Conservation (phyloP, 2,797 vertebrate genomes). For the Argya squamiceps region DNA sequence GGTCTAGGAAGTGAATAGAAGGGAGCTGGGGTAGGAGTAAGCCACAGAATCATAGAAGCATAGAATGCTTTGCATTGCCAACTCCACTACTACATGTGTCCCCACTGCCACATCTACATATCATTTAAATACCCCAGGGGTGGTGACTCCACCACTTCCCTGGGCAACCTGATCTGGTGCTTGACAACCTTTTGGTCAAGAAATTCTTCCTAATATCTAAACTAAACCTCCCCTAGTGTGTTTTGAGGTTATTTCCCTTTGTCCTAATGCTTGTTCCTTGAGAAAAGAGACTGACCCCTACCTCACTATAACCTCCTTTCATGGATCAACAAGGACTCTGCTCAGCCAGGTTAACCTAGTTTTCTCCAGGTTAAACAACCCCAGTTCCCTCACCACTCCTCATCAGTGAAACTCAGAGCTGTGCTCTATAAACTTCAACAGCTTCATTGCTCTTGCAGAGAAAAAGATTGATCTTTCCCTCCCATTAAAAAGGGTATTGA, state of each 20-base stretch:
- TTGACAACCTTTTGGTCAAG: not conserved
- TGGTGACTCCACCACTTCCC: not conserved
- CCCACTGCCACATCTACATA: too few species aligned
- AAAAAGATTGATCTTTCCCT: slow-evolving; percentile 4
- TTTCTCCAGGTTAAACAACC: not conserved
- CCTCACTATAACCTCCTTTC: not conserved
- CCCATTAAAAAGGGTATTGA: slow-evolving; percentile 2
- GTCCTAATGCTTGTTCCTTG: not conserved
- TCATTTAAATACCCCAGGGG: not conserved
- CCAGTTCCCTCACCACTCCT: not conserved
- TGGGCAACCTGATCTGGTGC: not conserved
- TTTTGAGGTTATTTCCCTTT: not conserved
- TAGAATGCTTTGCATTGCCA: not conserved
- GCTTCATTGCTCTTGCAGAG: not conserved
- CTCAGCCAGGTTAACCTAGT: not conserved
- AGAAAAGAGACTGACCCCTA: not conserved
- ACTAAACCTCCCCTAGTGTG: not conserved
- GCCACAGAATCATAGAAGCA: not conserved
- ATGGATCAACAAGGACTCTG: not conserved
- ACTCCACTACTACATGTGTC: not conserved
- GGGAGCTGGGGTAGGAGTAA: not conserved
- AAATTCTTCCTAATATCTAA: not conserved
- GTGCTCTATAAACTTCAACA: not conserved
- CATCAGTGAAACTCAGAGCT: not conserved
- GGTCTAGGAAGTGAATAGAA: not conserved